phyloP scores from a whole-genome alignment of 64 coral and sea anemone species.

The Acropora yongei region DNA sequence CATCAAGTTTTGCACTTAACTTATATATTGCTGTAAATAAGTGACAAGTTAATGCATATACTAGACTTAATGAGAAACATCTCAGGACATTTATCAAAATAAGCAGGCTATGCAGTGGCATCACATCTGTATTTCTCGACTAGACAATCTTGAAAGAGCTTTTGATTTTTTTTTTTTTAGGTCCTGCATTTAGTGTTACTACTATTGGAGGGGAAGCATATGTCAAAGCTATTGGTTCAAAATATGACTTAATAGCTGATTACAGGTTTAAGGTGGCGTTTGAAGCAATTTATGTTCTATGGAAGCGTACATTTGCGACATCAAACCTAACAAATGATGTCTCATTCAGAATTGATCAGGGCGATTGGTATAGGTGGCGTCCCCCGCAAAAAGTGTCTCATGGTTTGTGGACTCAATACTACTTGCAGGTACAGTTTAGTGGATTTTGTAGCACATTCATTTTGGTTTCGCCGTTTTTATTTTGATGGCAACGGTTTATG shows the following conservation, averaged over 20 bases:
- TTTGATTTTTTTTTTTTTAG: slow-evolving; percentile 25
- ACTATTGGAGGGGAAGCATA: background rate
- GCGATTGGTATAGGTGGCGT: slow-evolving; percentile 62
- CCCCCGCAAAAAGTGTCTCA: background rate
- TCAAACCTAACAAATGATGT: slow-evolving; percentile 47
- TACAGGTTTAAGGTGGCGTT: slow-evolving; percentile 62
- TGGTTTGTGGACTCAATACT: slow-evolving; percentile 68
- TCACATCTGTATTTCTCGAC: too few relatives aligned
- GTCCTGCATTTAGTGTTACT: slow-evolving; percentile 77
- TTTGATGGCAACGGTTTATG: background rate
- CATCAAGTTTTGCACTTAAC: background rate
- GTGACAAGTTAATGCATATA: too few relatives aligned
- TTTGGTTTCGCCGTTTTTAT: background rate
- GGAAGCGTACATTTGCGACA: slow-evolving; percentile 51
- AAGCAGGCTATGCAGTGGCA: too few relatives aligned
- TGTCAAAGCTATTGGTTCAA: slow-evolving; percentile 62
- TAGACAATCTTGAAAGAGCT: too few relatives aligned
- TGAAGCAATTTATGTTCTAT: slow-evolving; percentile 54
- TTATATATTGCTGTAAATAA: too few relatives aligned
- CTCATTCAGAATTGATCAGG: slow-evolving; percentile 70
- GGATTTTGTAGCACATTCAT: background rate
- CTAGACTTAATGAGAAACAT: too few relatives aligned
- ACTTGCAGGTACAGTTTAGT: slow-evolving; percentile 42
- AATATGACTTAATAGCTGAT: slow-evolving; percentile 54
- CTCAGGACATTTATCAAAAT: too few relatives aligned